These are phyloP conservation scores for Echinarachnius parma DNA, from an alignment of 53 echinoderm and acorn worm species.

Conservation along the genomic window DNA sequence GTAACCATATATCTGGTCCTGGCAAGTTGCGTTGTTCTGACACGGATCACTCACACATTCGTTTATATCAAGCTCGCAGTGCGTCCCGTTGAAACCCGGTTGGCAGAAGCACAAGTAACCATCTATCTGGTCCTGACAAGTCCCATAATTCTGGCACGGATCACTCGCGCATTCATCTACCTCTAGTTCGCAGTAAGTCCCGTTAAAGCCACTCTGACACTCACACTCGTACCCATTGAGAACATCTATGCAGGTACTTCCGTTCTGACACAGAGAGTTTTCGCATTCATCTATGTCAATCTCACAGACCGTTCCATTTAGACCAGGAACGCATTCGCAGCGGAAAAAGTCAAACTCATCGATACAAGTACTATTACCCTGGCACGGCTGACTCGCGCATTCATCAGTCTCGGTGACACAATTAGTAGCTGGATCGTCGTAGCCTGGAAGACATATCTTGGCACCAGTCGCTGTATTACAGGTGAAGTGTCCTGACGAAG, in stretches of 20 bases:
- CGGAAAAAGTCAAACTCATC: slow-evolving; percentile 47
- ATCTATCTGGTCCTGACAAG: slow-evolving; percentile 59
- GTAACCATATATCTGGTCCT: slow-evolving; percentile 11
- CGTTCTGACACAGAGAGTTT: slow-evolving; percentile 50
- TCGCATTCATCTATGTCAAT: slow-evolving; percentile 68
- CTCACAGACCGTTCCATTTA: slow-evolving; percentile 63
- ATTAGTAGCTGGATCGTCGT: too few species aligned
- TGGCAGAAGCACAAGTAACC: slow-evolving; percentile 53
- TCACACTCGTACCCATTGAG: slow-evolving; percentile 14
- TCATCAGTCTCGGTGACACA: too few species aligned
- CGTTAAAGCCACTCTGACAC: slow-evolving; percentile 14
- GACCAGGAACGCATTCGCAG: slow-evolving; percentile 58
- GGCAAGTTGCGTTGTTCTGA: slow-evolving; percentile 18
- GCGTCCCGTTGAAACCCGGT: slow-evolving; percentile 48
- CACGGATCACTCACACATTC: slow-evolving; percentile 40
- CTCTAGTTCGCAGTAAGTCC: slow-evolving; percentile 23
- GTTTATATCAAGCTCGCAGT: slow-evolving; percentile 36
- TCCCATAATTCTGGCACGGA: slow-evolving; percentile 41
- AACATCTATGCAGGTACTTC: slow-evolving; percentile 35
- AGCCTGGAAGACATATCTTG: too few species aligned
- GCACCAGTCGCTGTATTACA: too few species aligned
- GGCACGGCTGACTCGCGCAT: slow-evolving; percentile 64
- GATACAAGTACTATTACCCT: slow-evolving; percentile 54
- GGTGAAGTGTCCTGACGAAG: too few species aligned
- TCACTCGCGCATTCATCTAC: slow-evolving; percentile 44